Evolutionary conservation across 2,113 vertebrate genomes (phyloP).

Genomic region (Scomber japonicus): DNA sequence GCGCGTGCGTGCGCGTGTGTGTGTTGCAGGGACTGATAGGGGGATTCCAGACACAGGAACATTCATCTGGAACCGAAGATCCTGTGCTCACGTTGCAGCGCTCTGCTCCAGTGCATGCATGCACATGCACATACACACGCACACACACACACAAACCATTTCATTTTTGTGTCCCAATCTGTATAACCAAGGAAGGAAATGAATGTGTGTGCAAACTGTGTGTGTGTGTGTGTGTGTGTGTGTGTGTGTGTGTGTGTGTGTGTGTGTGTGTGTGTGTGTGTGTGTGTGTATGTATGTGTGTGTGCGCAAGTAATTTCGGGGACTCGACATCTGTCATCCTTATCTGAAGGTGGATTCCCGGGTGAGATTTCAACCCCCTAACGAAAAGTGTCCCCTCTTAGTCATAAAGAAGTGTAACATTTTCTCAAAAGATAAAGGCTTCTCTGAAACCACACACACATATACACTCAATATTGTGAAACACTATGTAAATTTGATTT

Average conservation of each 20-base stretch:
- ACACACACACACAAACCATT: constrained; percentile 12
- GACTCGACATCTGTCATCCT: constrained; percentile 27
- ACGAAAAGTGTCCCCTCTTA: constrained; percentile 24
- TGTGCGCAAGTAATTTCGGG: constrained; percentile 31
- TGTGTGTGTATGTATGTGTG: background rate
- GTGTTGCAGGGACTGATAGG: constrained; percentile 66
- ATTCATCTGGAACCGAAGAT: constrained; percentile 73
- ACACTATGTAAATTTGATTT: constrained; percentile 34
- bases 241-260: no score
- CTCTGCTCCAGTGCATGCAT: constrained; percentile 7
- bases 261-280: no score
- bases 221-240: no score
- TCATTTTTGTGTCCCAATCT: constrained; percentile 54
- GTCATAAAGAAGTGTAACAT: constrained; percentile 43
- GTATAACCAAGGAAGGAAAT: constrained; percentile 67
- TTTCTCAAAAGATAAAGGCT: constrained; percentile 12
- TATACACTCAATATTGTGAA: constrained; percentile 20
- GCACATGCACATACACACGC: constrained; percentile 12
- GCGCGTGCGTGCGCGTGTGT: constrained; percentile 18
- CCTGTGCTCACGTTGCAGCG: constrained; percentile 61
- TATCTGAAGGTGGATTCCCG: constrained; percentile 57
- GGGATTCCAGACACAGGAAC: constrained; percentile 78
- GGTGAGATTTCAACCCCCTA: background rate
- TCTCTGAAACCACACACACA: constrained; percentile 38
- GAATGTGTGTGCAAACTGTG: constrained; percentile 45